phyloP scores from a whole-genome alignment of 2,888 invertebrate species.

The Apotomis capreana region DNA sequence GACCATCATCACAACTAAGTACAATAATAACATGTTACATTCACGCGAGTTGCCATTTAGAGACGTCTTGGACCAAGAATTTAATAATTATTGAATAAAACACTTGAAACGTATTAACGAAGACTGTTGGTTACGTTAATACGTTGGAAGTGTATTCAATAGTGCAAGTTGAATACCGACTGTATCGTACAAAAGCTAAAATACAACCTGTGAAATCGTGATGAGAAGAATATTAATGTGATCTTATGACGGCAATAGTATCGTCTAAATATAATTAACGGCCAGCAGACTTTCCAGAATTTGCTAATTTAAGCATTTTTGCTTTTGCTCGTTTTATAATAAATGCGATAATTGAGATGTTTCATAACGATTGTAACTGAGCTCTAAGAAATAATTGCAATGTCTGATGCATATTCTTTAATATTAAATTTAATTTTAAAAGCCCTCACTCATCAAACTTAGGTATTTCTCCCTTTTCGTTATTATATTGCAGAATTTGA shows the following conservation, averaged over 20 bases:
- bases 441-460: too few relatives aligned
- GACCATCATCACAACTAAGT: neutral
- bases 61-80: neutral
- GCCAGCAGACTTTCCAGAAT: conserved; percentile 23
- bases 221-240: conserved; percentile 2
- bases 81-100: too few relatives aligned
- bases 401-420: too few relatives aligned
- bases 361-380: conserved; percentile 16
- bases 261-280: conserved; percentile 26
- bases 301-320: conserved; percentile 19
- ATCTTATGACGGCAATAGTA: conserved; percentile 2
- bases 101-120: too few relatives aligned
- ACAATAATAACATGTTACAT: conserved; percentile 5
- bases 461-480: too few relatives aligned
- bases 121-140: neutral
- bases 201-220: conserved; percentile 9
- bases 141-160: neutral
- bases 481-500: neutral
- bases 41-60: neutral
- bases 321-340: conserved; percentile 7
- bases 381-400: too few relatives aligned
- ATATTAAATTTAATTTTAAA: too few relatives aligned
- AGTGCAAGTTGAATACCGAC: neutral
- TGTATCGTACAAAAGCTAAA: neutral
- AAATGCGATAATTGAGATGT: conserved; percentile 24